Evolutionary conservation across 1,140 invertebrate species (phyloP), one percentile per base, ranked within the genome.

Genomic region (Mamestra configurata): DNA sequence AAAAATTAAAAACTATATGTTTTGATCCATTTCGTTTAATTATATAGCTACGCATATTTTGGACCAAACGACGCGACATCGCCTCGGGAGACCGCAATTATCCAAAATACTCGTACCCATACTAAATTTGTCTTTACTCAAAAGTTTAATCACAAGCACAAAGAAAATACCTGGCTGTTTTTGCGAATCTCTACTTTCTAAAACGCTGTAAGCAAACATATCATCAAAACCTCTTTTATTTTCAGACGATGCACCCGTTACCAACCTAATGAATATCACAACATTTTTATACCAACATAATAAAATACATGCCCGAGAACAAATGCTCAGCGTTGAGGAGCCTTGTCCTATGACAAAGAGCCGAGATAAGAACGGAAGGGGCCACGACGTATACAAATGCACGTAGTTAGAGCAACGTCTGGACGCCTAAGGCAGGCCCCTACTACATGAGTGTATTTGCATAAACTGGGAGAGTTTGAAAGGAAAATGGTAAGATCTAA

Each of bases 321-420:
- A 49, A 46, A 70, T 46, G 66, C 59, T 61, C 59, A 61, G 31
- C 66, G 66, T 46, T 43, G 40, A 70, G 46, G 43, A 71, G 7
- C 64, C 68, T 31, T 35, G 46, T 71, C 40, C 51, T 77, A 55
- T 37, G 75, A 77, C 61, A 77, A 77, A 77, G 49, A 6, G 59
- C 24, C 8, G 59, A 77, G 59, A 66, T 66, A 51, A 73, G 78
- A 73, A 53, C 40, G 57, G 15, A 53, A 53, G 68, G 57, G 66
- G 78, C 13, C 46, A 61, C 53, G 70, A 73, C 70, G 66, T 53
- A 59, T 49, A 79, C 70, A 64, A 79, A 79, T 79, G 70, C 49
- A 66, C 66, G 59, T 77, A 43, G 75, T 77, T 77, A 66, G 59
- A 43, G 43, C 59, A 24, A 46, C 73, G 73, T 77, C 75, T 77